phyloP scores from a whole-genome alignment of 2,888 invertebrate species.

The Caradrina kadenii region DNA sequence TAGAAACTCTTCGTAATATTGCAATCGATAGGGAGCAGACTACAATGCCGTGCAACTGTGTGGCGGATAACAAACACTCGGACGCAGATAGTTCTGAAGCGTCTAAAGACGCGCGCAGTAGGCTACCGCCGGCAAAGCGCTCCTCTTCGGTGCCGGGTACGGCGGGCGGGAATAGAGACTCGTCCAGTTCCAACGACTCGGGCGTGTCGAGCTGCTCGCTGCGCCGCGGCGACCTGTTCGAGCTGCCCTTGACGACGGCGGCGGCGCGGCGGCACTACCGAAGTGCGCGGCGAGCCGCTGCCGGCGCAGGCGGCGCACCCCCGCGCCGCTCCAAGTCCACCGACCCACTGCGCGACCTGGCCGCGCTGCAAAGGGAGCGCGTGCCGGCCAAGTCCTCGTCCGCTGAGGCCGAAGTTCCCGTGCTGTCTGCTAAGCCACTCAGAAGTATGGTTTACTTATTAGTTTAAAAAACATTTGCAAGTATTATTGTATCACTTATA shows the following conservation, averaged over 20 bases:
- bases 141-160: constrained; percentile 91
- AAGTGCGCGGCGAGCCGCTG: constrained; percentile 89
- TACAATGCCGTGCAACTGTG: constrained; percentile 80
- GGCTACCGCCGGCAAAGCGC: constrained; percentile 63
- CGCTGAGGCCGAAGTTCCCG: constrained; percentile 94
- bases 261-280: constrained; percentile 89
- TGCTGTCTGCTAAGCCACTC: constrained; percentile 90
- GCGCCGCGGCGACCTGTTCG: constrained; percentile 88
- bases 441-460: constrained; percentile 78
- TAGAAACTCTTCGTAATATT: constrained; percentile 86
- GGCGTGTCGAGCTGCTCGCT: constrained; percentile 93
- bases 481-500: too few relatives aligned
- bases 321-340: constrained; percentile 93
- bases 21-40: constrained; percentile 74
- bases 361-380: constrained; percentile 90
- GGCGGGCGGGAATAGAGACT: constrained; percentile 93
- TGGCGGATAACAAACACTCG: constrained; percentile 76
- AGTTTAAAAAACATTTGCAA: not conserved
- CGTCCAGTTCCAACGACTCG: constrained; percentile 95
- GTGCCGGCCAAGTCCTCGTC: constrained; percentile 93
- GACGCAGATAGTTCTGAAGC: constrained; percentile 86
- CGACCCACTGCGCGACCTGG: constrained; percentile 90
- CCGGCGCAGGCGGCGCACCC: constrained; percentile 90
- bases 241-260: constrained; percentile 91
- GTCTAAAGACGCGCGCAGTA: constrained; percentile 68